phyloP scores from a whole-genome alignment of 2,113 vertebrate species.

The Nycticebus coucang region DNA sequence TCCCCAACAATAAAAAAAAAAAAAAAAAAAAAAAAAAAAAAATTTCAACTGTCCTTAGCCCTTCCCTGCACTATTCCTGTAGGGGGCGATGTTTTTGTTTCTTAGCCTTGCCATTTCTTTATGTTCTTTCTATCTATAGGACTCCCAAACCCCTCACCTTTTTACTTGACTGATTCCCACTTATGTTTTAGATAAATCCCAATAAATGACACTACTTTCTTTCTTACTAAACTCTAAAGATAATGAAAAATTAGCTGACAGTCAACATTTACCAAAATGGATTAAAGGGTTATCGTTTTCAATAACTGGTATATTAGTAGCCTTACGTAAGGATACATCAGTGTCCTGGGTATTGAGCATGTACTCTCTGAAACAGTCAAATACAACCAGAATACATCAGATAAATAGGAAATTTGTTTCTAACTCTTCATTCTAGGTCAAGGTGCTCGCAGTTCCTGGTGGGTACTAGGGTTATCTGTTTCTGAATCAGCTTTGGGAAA shows the following conservation, averaged over 20 bases:
- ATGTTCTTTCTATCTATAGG: not conserved
- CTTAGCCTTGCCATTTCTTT: not conserved
- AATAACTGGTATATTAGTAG: not conserved
- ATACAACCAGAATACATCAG: conserved; percentile 44
- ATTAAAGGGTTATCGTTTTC: conserved; percentile 38
- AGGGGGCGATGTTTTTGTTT: not conserved
- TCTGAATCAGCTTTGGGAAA: conserved; percentile 27
- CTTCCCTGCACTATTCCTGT: not conserved
- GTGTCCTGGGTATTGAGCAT: not conserved
- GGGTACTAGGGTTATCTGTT: not conserved
- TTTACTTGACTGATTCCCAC: not conserved
- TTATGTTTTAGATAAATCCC: not conserved
- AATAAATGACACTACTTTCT: not conserved
- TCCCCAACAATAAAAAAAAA: too few relatives aligned
- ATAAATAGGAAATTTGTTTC: conserved; percentile 62
- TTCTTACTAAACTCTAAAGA: not conserved
- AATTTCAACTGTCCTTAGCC: not conserved
- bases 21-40: too few relatives aligned
- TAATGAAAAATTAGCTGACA: conserved; percentile 43
- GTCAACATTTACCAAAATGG: not conserved
- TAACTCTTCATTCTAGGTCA: not conserved
- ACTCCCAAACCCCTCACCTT: not conserved
- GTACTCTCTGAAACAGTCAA: not conserved
- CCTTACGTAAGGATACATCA: not conserved
- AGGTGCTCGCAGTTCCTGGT: not conserved